Conservation (phyloP, 2,888 invertebrate genomes). For the Hyposoter dolosus region DNA sequence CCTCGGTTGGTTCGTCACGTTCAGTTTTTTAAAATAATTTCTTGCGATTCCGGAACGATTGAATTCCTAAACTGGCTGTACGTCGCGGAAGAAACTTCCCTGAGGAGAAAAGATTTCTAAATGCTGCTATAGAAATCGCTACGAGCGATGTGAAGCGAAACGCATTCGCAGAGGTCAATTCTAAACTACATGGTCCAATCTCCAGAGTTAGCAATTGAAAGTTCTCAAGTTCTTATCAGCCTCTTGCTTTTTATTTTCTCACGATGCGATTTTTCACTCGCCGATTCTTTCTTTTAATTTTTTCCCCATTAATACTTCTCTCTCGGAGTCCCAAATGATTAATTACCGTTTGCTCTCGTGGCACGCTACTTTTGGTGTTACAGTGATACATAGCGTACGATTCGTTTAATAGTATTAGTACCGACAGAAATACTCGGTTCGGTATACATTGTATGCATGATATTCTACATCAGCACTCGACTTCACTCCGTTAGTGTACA, state of each 20-base stretch:
- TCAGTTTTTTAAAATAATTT: neutral
- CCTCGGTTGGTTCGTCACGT: neutral
- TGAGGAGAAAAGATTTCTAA: neutral
- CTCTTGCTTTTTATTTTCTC: slow-evolving; percentile 2
- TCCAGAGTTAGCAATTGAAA: neutral
- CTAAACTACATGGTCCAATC: neutral
- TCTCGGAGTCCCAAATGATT: slow-evolving; percentile 79
- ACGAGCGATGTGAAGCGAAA: neutral
- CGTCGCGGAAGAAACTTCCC: neutral
- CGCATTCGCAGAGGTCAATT: neutral
- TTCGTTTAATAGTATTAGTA: slow-evolving; percentile 55
- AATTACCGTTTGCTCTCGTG: slow-evolving; percentile 80
- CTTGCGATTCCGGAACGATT: neutral
- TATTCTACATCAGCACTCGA: slow-evolving; percentile 46
- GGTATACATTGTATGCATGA: slow-evolving; percentile 44
- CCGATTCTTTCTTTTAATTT: slow-evolving; percentile 46
- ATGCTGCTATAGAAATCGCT: neutral
- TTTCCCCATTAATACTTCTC: slow-evolving; percentile 57
- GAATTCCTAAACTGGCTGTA: neutral
- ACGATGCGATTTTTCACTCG: slow-evolving; percentile 16
- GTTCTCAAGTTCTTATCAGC: neutral
- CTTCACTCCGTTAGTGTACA: slow-evolving; percentile 23
- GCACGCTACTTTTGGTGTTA: slow-evolving; percentile 61
- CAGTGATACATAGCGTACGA: slow-evolving; percentile 52
- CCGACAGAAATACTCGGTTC: slow-evolving; percentile 36